These are phyloP conservation scores for Fragum sueziense DNA, from an alignment of 2,888 invertebrate species.

Conservation along the genomic window DNA sequence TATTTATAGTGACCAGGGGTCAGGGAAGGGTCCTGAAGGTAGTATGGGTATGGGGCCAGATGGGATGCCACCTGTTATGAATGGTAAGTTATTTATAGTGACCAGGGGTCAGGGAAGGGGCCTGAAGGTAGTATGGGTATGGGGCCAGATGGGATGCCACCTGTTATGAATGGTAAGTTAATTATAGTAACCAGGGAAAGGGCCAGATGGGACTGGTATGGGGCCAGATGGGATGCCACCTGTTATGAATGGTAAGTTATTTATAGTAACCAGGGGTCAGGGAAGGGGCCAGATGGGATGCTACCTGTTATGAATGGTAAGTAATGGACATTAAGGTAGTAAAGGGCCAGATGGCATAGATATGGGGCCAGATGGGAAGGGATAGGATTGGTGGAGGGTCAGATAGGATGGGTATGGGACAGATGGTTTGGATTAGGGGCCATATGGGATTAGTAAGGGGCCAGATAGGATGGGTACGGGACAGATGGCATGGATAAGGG, in stretches of 20 bases:
- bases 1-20: too few relatives aligned
- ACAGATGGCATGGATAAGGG: constrained; percentile 89
- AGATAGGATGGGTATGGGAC: too few relatives aligned
- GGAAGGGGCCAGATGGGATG: constrained; percentile 92
- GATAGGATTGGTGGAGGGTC: too few relatives aligned
- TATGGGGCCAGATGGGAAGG: constrained; percentile 92
- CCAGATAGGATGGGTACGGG: constrained; percentile 92
- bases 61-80: constrained; percentile 93
- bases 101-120: too few relatives aligned
- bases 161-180: constrained; percentile 90
- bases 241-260: constrained; percentile 89
- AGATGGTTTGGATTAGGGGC: too few relatives aligned
- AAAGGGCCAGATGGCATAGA: constrained; percentile 91
- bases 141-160: constrained; percentile 92
- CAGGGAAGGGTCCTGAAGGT: constrained; percentile 87
- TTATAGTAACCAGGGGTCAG: too few relatives aligned
- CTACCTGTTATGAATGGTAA: constrained; percentile 93
- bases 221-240: constrained; percentile 92
- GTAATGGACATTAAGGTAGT: too few relatives aligned
- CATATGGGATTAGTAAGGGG: constrained; percentile 90
- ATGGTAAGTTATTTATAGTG: constrained; percentile 86
- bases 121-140: constrained; percentile 92
- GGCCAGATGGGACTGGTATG: constrained; percentile 91
- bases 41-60: constrained; percentile 93
- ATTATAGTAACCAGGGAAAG: too few relatives aligned